Conservation (phyloP, 1,140 invertebrate species). For the Aethina tumida region DNA sequence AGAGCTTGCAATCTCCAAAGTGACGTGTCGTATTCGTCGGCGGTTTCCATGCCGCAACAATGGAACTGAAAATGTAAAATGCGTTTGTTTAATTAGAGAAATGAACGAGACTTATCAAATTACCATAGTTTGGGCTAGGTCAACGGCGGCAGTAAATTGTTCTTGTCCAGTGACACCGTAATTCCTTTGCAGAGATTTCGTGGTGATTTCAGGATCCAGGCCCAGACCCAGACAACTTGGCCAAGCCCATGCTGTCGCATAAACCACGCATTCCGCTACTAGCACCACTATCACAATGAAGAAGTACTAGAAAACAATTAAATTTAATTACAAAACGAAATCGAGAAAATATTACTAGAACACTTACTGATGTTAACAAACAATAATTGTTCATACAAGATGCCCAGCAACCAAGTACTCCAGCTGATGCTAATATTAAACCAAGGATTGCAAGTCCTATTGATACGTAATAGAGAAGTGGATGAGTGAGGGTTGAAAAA, state of each 20-base stretch:
- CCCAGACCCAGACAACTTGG: conserved; percentile 66
- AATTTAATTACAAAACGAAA: conserved; percentile 3
- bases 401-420: conserved; percentile 68
- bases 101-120: conserved; percentile 11
- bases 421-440: conserved; percentile 50
- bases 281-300: conserved; percentile 58
- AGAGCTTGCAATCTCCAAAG: conserved; percentile 66
- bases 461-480: conserved; percentile 63
- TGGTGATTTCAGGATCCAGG: conserved; percentile 52
- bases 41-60: conserved; percentile 73
- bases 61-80: conserved; percentile 48
- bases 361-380: conserved; percentile 54
- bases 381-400: conserved; percentile 62
- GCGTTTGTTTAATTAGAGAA: neutral
- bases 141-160: conserved; percentile 71
- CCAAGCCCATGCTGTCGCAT: conserved; percentile 65
- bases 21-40: conserved; percentile 72
- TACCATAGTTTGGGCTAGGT: conserved; percentile 59
- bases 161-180: conserved; percentile 63
- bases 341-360: neutral
- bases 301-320: conserved; percentile 53
- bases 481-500: conserved; percentile 46
- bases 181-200: conserved; percentile 58
- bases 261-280: conserved; percentile 59
- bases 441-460: conserved; percentile 54